phyloP scores from a whole-genome alignment of 2,113 vertebrate genomes.

The Prolemur simus region DNA sequence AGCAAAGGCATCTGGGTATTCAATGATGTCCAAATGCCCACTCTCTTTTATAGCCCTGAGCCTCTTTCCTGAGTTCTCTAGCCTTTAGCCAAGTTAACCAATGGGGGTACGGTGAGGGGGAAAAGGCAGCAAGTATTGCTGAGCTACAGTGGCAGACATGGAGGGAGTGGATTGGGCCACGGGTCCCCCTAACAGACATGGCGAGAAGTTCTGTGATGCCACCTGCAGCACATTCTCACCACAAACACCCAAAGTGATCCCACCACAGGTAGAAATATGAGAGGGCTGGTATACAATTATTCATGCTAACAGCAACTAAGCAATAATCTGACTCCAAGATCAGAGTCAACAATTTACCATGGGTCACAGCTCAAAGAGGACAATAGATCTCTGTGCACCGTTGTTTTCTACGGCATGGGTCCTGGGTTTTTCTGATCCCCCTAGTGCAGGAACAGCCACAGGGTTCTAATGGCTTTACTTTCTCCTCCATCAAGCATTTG shows the following conservation, averaged over 20 bases:
- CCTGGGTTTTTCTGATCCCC: not conserved
- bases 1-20: not conserved
- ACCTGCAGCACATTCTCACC: not conserved
- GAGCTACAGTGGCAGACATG: not conserved
- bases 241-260: not conserved
- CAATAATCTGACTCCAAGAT: not conserved
- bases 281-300: not conserved
- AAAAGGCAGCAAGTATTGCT: not conserved
- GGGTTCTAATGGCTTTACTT: not conserved
- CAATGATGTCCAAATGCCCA: not conserved
- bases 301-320: not conserved
- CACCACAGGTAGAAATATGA: not conserved
- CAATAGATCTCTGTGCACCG: not conserved
- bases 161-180: not conserved
- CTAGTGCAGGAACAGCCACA: not conserved
- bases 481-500: slow-evolving; percentile 68
- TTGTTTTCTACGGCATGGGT: slow-evolving; percentile 22
- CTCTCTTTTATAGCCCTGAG: not conserved
- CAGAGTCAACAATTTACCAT: not conserved
- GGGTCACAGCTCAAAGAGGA: not conserved
- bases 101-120: not conserved
- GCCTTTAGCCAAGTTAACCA: not conserved
- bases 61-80: not conserved
- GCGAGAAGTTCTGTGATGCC: not conserved
- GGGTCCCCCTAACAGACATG: not conserved